Evolutionary conservation across 2,113 vertebrate genomes (phyloP), one percentile per base, ranked within the genome.

Genomic region (Bubo bubo): DNA sequence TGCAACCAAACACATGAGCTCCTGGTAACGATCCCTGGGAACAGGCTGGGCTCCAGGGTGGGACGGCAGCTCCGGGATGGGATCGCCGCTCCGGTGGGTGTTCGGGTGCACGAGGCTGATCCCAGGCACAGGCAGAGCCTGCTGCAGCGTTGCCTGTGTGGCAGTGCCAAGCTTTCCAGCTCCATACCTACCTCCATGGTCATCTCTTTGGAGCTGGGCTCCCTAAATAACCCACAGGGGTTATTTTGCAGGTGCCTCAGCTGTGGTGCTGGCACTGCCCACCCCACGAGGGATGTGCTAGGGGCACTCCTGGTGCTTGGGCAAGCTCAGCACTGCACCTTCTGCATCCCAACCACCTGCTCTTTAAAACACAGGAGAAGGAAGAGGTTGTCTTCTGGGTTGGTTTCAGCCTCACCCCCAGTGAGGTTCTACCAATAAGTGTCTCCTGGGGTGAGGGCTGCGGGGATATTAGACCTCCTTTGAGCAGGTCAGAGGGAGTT

Each of bases 1-100:
- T 98, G 97, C 97, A 94, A 97, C 96, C 96, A 98, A 98, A 98
- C 97, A 98, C 96, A 95, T 49, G 30, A 95, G 96, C 97, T 98
- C 98, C 98, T 98, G 97, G 98, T 98, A 98, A 98, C 98, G 20
- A 96, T 92, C 97, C 94, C 98, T 98, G 98, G 97, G 98, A 97
- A 97, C 92, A 74, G 97, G 95, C 97, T 41, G 96, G 35, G 70
- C 66, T 75, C 53, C 15, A 79, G 75, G 58, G 28, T 4, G 60
- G 58, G 71, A 21, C 7, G 3, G 82, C 45, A 4, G 94, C 70
- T 70, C 59, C 2, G 17, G 82, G 56, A 62, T 10, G 86, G 89
- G 72, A 23, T 6, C 49, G 52, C 27, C 6, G 37, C 80, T 81
- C 17, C 3, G 5, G 14, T 1, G 11, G 45, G 10, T 34, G 35